Evolutionary conservation across 2,113 vertebrate genomes (phyloP), one percentile per base, ranked within the genome.

Genomic region (Lepus americanus): DNA sequence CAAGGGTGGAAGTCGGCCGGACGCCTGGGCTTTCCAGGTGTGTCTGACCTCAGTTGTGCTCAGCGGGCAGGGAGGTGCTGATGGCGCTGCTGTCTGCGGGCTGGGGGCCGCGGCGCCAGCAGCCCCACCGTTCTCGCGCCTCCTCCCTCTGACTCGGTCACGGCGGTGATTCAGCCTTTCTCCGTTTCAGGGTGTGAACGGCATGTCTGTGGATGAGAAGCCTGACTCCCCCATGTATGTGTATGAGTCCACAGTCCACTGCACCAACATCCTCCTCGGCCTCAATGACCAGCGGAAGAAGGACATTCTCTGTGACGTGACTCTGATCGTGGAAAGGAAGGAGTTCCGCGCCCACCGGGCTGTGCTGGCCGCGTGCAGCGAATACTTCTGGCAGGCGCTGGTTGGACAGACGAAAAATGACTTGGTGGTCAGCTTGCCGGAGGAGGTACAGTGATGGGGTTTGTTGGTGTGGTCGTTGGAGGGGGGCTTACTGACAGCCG

Each of bases 181-280:
- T 99, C 53, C 98, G 93, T 98, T 98, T 93, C 98, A 99, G 99
- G 99, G 99, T 99, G 99, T 99, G 98, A 99, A 99, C 99, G 99
- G 99, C 98, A 99, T 99, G 99, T 99, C 99, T 99, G 99, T 99
- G 99, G 99, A 99, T 99, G 99, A 99, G 99, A 99, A 99, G 99
- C 98, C 99, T 99, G 99, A 99, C 99, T 99, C 99, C 98, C 99
- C 99, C 98, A 99, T 99, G 99, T 99, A 99, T 98, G 99, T 99
- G 98, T 99, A 99, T 99, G 99, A 99, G 99, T 99, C 99, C 98
- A 99, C 99, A 95, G 99, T 99, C 98, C 99, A 99, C 99, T 99
- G 99, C 99, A 99, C 99, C 98, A 99, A 99, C 98, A 99, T 99
- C 99, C 99, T 99, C 98, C 99, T 99, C 98, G 99, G 99, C 99